Evolutionary conservation across 2,797 vertebrate species (phyloP).

Genomic region (Scleropages formosus): DNA sequence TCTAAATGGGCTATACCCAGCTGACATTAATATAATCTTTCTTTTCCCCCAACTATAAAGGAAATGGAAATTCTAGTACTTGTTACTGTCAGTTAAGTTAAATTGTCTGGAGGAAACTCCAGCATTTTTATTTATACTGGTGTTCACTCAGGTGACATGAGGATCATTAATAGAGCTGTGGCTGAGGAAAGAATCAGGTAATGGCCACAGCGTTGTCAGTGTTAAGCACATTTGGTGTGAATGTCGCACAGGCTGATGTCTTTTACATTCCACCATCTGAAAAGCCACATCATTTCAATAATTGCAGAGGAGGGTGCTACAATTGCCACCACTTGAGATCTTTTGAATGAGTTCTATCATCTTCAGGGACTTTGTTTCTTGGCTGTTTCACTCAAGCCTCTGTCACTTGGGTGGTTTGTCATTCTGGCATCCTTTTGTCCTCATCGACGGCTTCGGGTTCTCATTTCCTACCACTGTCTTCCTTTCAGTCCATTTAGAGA

Average conservation of each 20-base stretch:
- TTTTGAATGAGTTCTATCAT: neutral
- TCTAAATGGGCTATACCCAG: neutral
- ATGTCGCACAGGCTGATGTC: neutral
- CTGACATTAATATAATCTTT: slow-evolving; percentile 26
- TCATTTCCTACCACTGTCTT: neutral
- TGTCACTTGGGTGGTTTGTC: neutral
- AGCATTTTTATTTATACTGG: slow-evolving; percentile 4
- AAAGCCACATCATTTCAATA: neutral
- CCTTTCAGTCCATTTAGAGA: neutral
- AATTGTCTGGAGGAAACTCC: slow-evolving; percentile 17
- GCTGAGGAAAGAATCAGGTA: slow-evolving; percentile 5
- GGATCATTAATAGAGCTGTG: neutral
- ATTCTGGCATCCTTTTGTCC: slow-evolving; percentile 7
- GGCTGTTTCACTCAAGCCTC: neutral
- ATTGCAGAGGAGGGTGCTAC: neutral
- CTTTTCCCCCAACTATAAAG: neutral
- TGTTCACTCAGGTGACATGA: slow-evolving; percentile 12
- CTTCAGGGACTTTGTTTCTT: neutral
- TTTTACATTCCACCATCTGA: neutral
- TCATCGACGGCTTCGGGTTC: neutral
- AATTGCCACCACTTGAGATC: neutral
- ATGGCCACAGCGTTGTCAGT: neutral
- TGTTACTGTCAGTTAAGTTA: slow-evolving; percentile 28
- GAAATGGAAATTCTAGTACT: slow-evolving; percentile 20
- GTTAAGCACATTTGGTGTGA: neutral